These are phyloP conservation scores for Hofmannophila pseudospretella DNA, from an alignment of 2,888 invertebrate species.

Conservation along the genomic window DNA sequence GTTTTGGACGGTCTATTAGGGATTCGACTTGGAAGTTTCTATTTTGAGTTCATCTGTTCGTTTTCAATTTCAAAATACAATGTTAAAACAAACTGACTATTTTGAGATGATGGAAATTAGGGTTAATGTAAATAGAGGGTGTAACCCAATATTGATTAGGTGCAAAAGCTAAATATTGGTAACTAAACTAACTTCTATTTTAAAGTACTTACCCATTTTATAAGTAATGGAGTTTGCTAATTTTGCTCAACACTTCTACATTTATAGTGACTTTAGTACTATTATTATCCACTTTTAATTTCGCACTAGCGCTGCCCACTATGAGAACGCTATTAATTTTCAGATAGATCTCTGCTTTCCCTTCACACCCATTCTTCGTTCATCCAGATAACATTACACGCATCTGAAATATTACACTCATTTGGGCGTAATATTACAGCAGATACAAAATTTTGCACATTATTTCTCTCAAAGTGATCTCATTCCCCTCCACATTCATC, in stretches of 20 bases:
- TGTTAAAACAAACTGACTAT: slow-evolving; percentile 10
- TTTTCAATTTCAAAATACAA: slow-evolving; percentile 7
- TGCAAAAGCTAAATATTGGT: too few species aligned
- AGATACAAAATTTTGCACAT: slow-evolving; percentile 9
- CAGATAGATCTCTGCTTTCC: neutral
- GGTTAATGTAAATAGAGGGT: neutral
- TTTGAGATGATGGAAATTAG: slow-evolving; percentile 4
- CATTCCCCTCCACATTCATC: slow-evolving; percentile 28
- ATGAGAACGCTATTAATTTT: neutral
- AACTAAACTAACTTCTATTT: too few species aligned
- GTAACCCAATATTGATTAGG: neutral
- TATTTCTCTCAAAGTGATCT: slow-evolving; percentile 18
- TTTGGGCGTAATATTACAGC: slow-evolving; percentile 1
- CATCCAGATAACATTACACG: slow-evolving; percentile 1
- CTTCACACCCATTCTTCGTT: neutral
- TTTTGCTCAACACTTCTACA: too few species aligned
- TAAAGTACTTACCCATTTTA: too few species aligned
- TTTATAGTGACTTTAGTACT: too few species aligned
- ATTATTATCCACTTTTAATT: too few species aligned
- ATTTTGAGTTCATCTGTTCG: slow-evolving; percentile 33
- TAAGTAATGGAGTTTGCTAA: too few species aligned
- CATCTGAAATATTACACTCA: slow-evolving; percentile 3
- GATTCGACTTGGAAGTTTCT: slow-evolving; percentile 34
- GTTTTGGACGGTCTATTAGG: slow-evolving; percentile 55
- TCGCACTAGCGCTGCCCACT: too few species aligned